Base-by-base conservation (phyloP, 2,113 vertebrate genomes). In the Anas platyrhynchos region DNA sequence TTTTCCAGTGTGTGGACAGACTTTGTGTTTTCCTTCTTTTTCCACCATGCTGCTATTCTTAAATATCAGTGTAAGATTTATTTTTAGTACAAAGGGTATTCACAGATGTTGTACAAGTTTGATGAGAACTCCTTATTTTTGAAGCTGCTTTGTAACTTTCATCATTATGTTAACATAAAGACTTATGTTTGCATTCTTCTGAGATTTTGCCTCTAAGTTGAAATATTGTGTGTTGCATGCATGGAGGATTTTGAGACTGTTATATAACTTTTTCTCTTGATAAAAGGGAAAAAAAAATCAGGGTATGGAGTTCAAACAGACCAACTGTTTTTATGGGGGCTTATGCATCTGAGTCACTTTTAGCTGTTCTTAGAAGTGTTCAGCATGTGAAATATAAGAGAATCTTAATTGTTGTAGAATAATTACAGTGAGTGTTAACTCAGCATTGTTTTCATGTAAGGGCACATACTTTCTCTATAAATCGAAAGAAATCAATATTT, bases 281-380 rank as follows among this genome's bases (percentile, higher is more conserved):
- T 21, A n/a, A 61, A 76, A 73, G 5, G 12, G 14, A 59, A 54
- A 55, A 54, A 52, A 50, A 3, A 67, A n/a, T 14, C 2, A 11
- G 2, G 4, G 13, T 56, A 5, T 41, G 29, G 50, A 11, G 4
- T 58, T 32, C 1, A 1, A 76, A 34, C 12, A 44, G 4, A 3
- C 22, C 34, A 67, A 3, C 2, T n/a, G 6, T 36, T 68, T 27
- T 68, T 27, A 6, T 16, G 76, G 36, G 16, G 16, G 6, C 4
- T 68, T 38, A 4, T 63, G 31, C 3, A 44, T 20, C 6, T 63
- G 9, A 26, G 23, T 44, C 7, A 15, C 7, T 59, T 76, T 27
- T 71, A 29, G 7, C 21, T 76, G 6, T 4, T 68, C n/a, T 68
- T 83, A 9, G 22, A 63, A 43, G 29, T 18, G 63, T 61, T 65